Base-by-base conservation (phyloP, 2,797 vertebrate species). In the Heteromormyrus szaboi region DNA sequence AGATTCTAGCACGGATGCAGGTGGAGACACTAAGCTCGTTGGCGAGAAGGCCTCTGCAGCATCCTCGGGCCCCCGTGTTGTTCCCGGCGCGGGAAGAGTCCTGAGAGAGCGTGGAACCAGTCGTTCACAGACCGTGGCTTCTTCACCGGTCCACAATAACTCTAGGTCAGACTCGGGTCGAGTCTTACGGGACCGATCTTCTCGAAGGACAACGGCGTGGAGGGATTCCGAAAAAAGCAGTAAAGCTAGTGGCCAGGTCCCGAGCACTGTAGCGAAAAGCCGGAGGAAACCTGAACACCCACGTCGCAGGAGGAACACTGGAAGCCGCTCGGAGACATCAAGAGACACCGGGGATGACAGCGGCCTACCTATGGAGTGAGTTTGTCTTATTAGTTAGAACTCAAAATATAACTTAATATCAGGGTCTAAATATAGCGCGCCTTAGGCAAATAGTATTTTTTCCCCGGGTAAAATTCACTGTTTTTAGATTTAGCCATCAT, bases 221-320 rank as follows among this genome's bases (percentile, higher is more conserved):
- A 94, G 96, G 97, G 91, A 97, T 93, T 85, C 94, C 94, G 85
- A 95, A 93, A 88, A 92, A 92, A n/a, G 95, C 92, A 95, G 93
- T n/a, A 94, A 94, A 22, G 93, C 94, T 0, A 94, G 94, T 92
- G 62, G 93, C 94, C n/a, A 92, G 95, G 88, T 95, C 94, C 88
- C 95, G 95, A 11, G 94, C 91, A 86, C 92, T 91, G 4, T 88
- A 91, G 72, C 95, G 95, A 79, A 94, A 88, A 97, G 97, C 90
- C 95, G 97, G 90, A 96, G 96, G 92, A 98, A 97, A 95, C 96
- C 97, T 90, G 95, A 96, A 85, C 96, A 96, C 89, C 96, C 96
- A 48, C 96, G 95, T 81, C 95, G 97, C 68, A 97, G 95, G 93
- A 97, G 96, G 93, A 95, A 91, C 86, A 91, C 95, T 1, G 96